A percentile compares a stretch with the other conserved stretches of the same genome.
These are phyloP conservation scores for Terebella lapidaria DNA, from an alignment of 2,888 invertebrate genomes.

Conservation along the genomic window DNA sequence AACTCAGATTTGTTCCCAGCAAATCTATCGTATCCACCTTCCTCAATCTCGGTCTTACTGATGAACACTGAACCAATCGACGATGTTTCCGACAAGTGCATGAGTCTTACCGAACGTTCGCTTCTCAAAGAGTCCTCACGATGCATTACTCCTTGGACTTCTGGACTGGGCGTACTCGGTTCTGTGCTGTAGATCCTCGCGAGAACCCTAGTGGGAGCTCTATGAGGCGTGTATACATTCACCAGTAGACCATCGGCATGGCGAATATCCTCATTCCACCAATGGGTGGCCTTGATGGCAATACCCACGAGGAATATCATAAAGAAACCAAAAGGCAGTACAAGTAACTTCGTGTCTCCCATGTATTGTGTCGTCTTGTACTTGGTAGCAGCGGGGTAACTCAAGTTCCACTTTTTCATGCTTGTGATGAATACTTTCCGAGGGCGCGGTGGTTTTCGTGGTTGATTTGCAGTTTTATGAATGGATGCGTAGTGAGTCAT, in stretches of 20 bases:
- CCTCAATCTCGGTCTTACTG: too few relatives aligned
- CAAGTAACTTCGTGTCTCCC: background rate
- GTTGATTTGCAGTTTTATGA: too few relatives aligned
- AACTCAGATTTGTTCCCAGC: too few relatives aligned
- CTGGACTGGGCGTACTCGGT: background rate
- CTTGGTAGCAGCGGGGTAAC: too few relatives aligned
- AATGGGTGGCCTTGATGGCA: background rate
- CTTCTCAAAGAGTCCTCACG: background rate
- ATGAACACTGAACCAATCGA: background rate
- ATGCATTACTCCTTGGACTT: background rate
- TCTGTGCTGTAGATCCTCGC: background rate
- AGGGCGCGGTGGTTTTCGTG: too few relatives aligned
- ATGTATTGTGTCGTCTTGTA: too few relatives aligned
- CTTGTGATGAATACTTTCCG: too few relatives aligned
- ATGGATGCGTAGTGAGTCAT: too few relatives aligned
- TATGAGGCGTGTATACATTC: background rate
- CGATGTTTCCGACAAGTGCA: background rate
- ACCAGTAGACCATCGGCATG: background rate
- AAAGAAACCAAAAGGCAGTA: background rate
- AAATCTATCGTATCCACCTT: too few relatives aligned
- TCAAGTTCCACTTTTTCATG: too few relatives aligned
- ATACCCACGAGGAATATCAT: background rate
- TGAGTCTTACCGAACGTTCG: background rate
- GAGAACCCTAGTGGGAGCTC: background rate
- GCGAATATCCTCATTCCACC: background rate